Evolutionary conservation across 2,888 invertebrate species (phyloP).

Genomic region (Chloroclysta siterata): DNA sequence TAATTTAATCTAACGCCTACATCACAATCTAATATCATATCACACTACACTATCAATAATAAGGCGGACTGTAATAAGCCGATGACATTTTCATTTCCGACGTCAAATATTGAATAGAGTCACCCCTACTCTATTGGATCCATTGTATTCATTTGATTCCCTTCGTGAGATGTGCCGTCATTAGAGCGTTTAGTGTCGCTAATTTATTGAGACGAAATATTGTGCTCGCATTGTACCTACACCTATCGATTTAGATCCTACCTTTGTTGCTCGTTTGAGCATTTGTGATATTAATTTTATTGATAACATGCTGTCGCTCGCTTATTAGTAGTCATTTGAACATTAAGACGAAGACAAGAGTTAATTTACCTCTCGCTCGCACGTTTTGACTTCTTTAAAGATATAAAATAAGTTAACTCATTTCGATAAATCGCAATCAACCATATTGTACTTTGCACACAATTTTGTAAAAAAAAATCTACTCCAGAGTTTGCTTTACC

Average conservation of each 20-base stretch:
- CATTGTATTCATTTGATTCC: constrained; percentile 52
- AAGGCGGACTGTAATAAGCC: constrained; percentile 67
- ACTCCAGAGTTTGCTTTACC: no score
- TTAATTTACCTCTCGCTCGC: no score
- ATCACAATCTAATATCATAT: constrained; percentile 30
- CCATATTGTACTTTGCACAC: no score
- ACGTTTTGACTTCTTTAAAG: no score
- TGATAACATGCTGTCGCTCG: no score
- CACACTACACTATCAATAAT: constrained; percentile 72
- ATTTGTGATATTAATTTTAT: background rate
- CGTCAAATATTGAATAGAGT: constrained; percentile 67
- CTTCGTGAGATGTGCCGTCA: constrained; percentile 51
- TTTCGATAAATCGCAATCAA: no score
- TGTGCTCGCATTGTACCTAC: constrained; percentile 4
- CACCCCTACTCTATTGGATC: constrained; percentile 41
- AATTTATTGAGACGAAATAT: constrained; percentile 54
- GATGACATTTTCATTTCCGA: constrained; percentile 83
- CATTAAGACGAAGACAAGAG: no score
- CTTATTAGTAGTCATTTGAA: no score
- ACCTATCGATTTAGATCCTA: background rate
- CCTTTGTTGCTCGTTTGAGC: background rate
- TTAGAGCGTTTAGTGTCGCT: constrained; percentile 59
- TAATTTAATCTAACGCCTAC: constrained; percentile 13
- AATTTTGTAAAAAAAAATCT: no score
- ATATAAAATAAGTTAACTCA: no score